A percentile compares a stretch with the other conserved stretches of the same genome.
phyloP scores from a whole-genome alignment of 2,797 vertebrate genomes.

The Percopsis omiscomaycus region DNA sequence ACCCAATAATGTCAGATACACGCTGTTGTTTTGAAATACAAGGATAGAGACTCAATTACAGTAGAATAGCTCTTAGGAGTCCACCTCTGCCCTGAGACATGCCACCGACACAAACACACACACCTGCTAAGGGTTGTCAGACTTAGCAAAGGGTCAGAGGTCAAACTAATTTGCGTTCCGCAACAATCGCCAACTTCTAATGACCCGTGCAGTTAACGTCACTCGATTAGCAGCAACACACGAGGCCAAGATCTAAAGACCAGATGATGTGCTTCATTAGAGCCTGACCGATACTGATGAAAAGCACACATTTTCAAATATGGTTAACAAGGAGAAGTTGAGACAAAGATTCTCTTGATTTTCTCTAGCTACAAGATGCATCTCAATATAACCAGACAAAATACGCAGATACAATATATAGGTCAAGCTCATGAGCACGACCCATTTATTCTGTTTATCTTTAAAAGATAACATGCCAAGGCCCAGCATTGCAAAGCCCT shows the following conservation, averaged over 20 bases:
- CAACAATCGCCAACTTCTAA: slow-evolving; percentile 73
- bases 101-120: slow-evolving; percentile 12
- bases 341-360: no score
- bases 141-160: slow-evolving; percentile 67
- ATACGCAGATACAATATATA: no score
- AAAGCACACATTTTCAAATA: no score
- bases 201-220: slow-evolving; percentile 68
- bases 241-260: slow-evolving; percentile 2
- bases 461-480: no score
- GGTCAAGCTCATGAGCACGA: no score
- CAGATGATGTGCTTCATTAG: not conserved
- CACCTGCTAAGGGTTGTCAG: slow-evolving; percentile 75
- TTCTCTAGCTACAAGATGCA: no score
- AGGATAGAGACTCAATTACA: slow-evolving; percentile 80
- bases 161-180: slow-evolving; percentile 76
- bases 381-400: no score
- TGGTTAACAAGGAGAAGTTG: no score
- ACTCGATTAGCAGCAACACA: slow-evolving; percentile 62
- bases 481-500: no score
- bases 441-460: no score
- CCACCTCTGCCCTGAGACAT: slow-evolving; percentile 33
- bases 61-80: slow-evolving; percentile 71
- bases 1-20: slow-evolving; percentile 71
- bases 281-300: no score
- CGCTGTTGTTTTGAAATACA: slow-evolving; percentile 77